These are phyloP conservation scores for Peromyscus melanophrys DNA, from an alignment of 2,797 vertebrate genomes.

Conservation along the genomic window DNA sequence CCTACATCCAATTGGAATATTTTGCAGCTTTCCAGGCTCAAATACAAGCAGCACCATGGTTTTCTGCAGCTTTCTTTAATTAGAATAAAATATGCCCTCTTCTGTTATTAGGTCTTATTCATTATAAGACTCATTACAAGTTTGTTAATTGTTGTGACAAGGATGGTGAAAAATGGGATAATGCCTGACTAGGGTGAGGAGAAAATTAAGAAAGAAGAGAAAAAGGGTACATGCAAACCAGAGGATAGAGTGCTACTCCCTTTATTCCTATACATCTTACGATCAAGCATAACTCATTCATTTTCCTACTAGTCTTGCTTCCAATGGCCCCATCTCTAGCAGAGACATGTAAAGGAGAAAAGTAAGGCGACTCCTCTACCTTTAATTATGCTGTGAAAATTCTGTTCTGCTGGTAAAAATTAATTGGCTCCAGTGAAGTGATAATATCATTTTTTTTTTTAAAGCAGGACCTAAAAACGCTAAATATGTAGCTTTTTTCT, in stretches of 20 bases:
- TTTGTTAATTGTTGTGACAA: constrained; percentile 19
- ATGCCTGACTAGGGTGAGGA: neutral
- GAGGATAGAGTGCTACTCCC: neutral
- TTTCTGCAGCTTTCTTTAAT: constrained; percentile 18
- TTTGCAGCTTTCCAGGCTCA: neutral
- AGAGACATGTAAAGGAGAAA: constrained; percentile 6
- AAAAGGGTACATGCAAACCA: neutral
- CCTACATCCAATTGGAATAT: neutral
- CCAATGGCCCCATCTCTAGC: neutral
- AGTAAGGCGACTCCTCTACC: neutral
- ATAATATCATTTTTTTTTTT: neutral
- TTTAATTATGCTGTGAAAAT: constrained; percentile 39
- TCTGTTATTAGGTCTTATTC: neutral
- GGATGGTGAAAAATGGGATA: neutral
- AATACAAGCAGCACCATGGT: neutral
- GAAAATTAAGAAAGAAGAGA: neutral
- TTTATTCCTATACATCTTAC: neutral
- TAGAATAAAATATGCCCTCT: neutral
- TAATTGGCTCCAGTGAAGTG: neutral
- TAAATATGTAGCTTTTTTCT: neutral
- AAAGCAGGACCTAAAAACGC: neutral
- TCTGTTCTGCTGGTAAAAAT: constrained; percentile 18
- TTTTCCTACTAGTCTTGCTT: neutral
- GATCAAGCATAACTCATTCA: neutral
- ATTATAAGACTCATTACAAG: neutral